These are phyloP conservation scores for Trinectes maculatus DNA, from an alignment of 2,113 vertebrate genomes.

Conservation along the genomic window DNA sequence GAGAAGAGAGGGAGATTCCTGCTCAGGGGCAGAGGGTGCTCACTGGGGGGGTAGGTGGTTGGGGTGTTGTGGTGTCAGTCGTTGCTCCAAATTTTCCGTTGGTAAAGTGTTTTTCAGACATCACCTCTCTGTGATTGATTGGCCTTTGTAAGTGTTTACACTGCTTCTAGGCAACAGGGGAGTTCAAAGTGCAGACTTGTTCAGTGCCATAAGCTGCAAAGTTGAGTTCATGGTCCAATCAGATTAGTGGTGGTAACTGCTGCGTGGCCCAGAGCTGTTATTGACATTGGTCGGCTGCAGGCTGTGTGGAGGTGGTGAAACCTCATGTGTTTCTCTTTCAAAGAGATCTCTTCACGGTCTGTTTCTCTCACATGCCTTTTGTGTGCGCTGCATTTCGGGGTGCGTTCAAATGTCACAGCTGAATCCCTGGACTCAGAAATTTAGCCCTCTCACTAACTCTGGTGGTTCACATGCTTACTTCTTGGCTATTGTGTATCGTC, in stretches of 20 bases:
- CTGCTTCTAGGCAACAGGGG: neutral
- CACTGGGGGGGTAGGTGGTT: neutral
- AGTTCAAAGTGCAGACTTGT: conserved; percentile 15
- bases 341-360: conserved; percentile 61
- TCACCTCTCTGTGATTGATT: neutral
- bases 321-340: conserved; percentile 45
- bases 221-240: neutral
- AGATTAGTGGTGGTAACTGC: neutral
- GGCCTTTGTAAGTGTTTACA: neutral
- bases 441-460: conserved; percentile 9
- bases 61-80: conserved; percentile 11
- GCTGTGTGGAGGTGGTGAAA: conserved; percentile 22
- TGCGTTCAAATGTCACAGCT: conserved; percentile 12
- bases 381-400: conserved; percentile 19
- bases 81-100: conserved; percentile 21
- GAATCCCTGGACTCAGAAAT: neutral
- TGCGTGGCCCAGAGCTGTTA: neutral
- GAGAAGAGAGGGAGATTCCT: conserved; percentile 33
- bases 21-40: conserved; percentile 3
- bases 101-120: neutral
- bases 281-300: conserved; percentile 14
- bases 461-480: conserved; percentile 20
- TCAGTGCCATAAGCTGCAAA: too few species aligned
- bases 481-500: conserved; percentile 36
- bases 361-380: conserved; percentile 45